A percentile compares a stretch with the other conserved stretches of the same genome.
These are phyloP conservation scores for Apodemus speciosus DNA, from an alignment of 2,113 vertebrate species.

Conservation along the genomic window DNA sequence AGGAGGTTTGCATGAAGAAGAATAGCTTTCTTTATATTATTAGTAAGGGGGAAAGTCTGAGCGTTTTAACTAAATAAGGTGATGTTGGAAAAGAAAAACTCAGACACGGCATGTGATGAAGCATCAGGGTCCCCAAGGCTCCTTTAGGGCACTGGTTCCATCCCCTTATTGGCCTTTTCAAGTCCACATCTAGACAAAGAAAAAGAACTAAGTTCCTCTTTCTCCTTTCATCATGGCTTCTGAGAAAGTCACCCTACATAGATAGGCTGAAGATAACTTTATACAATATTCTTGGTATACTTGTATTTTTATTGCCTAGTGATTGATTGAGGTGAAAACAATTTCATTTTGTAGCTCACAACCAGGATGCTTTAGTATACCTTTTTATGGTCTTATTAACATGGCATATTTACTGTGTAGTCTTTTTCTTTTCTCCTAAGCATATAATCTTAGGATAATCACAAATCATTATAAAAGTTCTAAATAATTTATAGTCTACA, in stretches of 20 bases:
- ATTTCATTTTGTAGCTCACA: not conserved
- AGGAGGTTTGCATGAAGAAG: not conserved
- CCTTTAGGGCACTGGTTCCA: not conserved
- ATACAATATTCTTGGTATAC: not conserved
- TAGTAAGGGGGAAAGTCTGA: not conserved
- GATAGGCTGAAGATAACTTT: not conserved
- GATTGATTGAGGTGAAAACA: not conserved
- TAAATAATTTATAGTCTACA: not conserved
- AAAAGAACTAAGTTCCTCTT: not conserved
- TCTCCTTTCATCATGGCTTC: not conserved
- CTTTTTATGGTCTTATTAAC: not conserved
- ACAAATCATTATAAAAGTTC: not conserved
- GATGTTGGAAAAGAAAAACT: not conserved
- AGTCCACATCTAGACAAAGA: not conserved
- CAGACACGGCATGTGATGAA: not conserved
- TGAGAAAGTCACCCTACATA: not conserved
- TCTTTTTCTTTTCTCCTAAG: not conserved
- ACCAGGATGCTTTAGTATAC: not conserved
- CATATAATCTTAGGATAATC: not conserved
- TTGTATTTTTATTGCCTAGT: not conserved
- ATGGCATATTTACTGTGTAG: not conserved
- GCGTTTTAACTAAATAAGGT: no score
- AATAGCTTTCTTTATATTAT: not conserved
- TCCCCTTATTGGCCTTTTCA: not conserved
- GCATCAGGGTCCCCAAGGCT: not conserved